Base-by-base conservation (phyloP, 2,113 vertebrate genomes). In the Climacteris rufus region DNA sequence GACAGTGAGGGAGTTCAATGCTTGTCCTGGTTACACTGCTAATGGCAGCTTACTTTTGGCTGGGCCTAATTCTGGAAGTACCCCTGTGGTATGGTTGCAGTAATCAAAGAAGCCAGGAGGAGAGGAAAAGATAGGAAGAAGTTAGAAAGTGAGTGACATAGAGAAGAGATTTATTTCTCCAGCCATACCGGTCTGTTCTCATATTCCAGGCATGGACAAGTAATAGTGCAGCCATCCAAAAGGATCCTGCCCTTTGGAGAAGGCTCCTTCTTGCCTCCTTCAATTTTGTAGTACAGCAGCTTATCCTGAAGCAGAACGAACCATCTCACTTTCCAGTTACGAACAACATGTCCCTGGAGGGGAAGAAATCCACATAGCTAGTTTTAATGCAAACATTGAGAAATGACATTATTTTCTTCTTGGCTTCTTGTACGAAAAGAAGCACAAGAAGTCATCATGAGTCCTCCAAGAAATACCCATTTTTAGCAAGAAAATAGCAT, bases 321-420 rank as follows among this genome's bases (percentile, higher is more conserved):
- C 99, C 99, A 99, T 23, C 99, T 98, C 3, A 97, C 98, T 96
- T 99, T 99, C 99, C 99, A 99, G 97, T 99, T 99, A 50, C 98
- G 99, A 66, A 99, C 99, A 19, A 99, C n/a, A 39, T 99, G 99
- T 27, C 99, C 99, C 99, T 99, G 86, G 18, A 82, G 63, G 74
- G 52, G 54, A 90, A 97, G 68, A 97, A 93, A 90, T 57, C 4
- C 77, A 78, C 56, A 64, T 0, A 66, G 28, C n/a, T 37, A 22
- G 54, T 18, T 66, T 83, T 45, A 92, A 65, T 18, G 65, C 14
- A 37, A 64, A 11, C 47, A 66, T 9, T 39, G 30, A 79, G 65
- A 89, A 82, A 71, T 28, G 0, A 50, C 11, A 0, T 0, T 60
- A 17, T 77, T 65, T 59, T 31, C 4, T n/a, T 74, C 16, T 12